Evolutionary conservation across 2,888 invertebrate species (phyloP).

Genomic region (Leucozona laternaria): DNA sequence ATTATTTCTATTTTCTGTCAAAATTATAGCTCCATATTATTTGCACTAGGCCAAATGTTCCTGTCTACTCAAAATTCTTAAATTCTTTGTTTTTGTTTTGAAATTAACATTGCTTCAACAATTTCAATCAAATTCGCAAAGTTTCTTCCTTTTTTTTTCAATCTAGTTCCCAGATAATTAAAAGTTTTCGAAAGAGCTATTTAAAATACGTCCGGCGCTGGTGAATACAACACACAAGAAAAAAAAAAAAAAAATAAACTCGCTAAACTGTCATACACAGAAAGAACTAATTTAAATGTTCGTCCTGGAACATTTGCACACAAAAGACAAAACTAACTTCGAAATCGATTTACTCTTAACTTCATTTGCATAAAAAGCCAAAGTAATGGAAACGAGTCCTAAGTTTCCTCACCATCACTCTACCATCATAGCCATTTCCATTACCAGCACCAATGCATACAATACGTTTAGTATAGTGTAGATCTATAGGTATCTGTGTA

Average conservation of each 20-base stretch:
- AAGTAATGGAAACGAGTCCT: slow-evolving; percentile 45
- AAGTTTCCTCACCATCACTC: slow-evolving; percentile 21
- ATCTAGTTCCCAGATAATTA: slow-evolving; percentile 28
- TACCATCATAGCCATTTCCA: not conserved
- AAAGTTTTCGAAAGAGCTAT: slow-evolving; percentile 27
- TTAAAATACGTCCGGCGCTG: slow-evolving; percentile 5
- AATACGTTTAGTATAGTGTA: not conserved
- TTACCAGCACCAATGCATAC: not conserved
- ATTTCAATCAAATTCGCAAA: slow-evolving; percentile 30
- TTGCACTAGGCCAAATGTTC: too few species aligned
- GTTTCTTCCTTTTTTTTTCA: not conserved
- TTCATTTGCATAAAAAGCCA: slow-evolving; percentile 59
- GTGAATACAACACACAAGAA: too few species aligned
- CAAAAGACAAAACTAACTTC: slow-evolving; percentile 45
- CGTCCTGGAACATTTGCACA: slow-evolving; percentile 30
- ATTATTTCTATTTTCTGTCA: too few species aligned
- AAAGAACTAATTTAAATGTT: slow-evolving; percentile 50
- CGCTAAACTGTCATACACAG: slow-evolving; percentile 53
- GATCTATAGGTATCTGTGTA: slow-evolving; percentile 3
- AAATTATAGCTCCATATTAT: too few species aligned
- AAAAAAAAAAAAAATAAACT: not conserved
- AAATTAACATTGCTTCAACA: slow-evolving; percentile 1
- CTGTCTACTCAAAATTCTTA: too few species aligned
- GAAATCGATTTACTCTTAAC: slow-evolving; percentile 60
- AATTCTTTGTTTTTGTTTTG: not conserved